Conservation (phyloP, 2,888 invertebrate genomes). For the Cerceris ruficornis region DNA sequence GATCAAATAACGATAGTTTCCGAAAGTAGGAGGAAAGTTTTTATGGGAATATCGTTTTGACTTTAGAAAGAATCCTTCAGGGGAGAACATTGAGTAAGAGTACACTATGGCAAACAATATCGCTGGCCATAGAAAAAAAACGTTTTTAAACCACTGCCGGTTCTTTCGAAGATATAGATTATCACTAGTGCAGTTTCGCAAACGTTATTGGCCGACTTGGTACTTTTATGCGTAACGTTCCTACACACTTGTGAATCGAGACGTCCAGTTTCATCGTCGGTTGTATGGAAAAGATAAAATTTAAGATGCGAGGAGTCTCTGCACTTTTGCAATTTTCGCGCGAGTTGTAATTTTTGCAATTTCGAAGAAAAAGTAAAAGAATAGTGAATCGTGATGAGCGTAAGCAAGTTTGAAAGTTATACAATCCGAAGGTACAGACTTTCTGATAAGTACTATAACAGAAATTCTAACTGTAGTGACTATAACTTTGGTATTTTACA, state of each 20-base stretch:
- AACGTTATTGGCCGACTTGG: not conserved
- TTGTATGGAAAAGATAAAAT: not conserved
- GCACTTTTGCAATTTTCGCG: too few species aligned
- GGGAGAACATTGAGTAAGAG: conserved; percentile 5
- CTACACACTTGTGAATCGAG: not conserved
- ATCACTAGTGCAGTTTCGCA: not conserved
- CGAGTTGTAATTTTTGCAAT: too few species aligned
- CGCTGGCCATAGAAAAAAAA: not conserved
- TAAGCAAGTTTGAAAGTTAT: too few species aligned
- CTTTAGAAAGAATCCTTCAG: conserved; percentile 20
- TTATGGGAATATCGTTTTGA: conserved; percentile 41
- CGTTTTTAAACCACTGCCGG: not conserved
- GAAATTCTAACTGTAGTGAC: too few species aligned
- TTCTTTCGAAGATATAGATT: not conserved
- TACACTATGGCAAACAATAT: conserved; percentile 26
- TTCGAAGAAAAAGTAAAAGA: too few species aligned
- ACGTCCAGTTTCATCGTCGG: not conserved
- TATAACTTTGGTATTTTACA: too few species aligned
- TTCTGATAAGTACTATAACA: too few species aligned
- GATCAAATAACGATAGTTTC: conserved; percentile 36
- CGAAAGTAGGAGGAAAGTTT: conserved; percentile 54
- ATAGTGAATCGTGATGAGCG: too few species aligned
- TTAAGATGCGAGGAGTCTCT: not conserved
- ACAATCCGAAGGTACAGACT: too few species aligned
- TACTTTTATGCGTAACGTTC: not conserved